Evolutionary conservation across 2,113 vertebrate genomes (phyloP), one percentile per base, ranked within the genome.

Genomic region (Spea multiplicata): DNA sequence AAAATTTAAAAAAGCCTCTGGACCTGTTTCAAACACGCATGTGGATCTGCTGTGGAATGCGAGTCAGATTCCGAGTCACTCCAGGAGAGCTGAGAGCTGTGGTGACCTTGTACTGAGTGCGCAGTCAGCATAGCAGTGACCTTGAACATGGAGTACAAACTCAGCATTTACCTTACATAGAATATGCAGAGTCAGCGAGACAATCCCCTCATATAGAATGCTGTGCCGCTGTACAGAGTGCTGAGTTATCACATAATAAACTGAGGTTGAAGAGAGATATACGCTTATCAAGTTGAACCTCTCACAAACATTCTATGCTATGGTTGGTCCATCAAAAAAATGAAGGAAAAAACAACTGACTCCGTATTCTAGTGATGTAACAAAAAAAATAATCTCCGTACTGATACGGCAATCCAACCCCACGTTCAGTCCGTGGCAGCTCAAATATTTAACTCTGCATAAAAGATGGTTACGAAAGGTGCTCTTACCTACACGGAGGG

Each of bases 11-110:
- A 64, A 80, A 80, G 68, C 44, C n/a, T n/a, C 65, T 80, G 78
- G 78, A 80, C 53, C n/a, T n/a, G n/a, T 61, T 52, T 74, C 78
- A 80, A 74, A 62, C 71, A 61, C 10, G 78, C 71, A 74, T 80
- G 78, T 73, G 78, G 78, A 74, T 80, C 71, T 74, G 64, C 78
- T 68, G 46, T 50, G 78, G 78, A 80, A 80, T 80, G 71, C 68
- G 78, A 68, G 10, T 80, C 72, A 61, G 78, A 80, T 74, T 80
- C 71, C 78, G 71, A 74, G 71, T 74, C 71, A 73, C 78, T 71
- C 71, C 78, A 80, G 78, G 78, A 80, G 78, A 80, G 71, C 78
- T 68, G 45, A 57, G 44, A 80, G 71, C 78, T 53, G 71, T 16
- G 61, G 46, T 48, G 64, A 80, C 71, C 78, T 72, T 68, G 47